Evolutionary conservation across 2,888 invertebrate genomes (phyloP), one percentile per base, ranked within the genome.

Genomic region (Sphaerophoria taeniata): DNA sequence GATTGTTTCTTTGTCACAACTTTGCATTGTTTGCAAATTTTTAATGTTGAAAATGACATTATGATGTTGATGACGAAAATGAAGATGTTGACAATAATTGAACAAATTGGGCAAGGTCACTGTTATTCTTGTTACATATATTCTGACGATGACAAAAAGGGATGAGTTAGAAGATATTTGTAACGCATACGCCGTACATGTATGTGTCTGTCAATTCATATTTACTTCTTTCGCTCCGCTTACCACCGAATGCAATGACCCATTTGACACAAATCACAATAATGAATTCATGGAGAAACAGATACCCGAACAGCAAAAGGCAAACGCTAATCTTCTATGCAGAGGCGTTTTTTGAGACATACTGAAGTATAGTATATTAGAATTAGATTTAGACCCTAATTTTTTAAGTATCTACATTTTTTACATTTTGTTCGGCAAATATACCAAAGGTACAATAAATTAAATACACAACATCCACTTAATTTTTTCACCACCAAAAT

Each of bases 61-160:
- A 73, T 34, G 63, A 24, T 71, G 65, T 11, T 71, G 71, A 76
- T 76, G 60, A 75, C 75, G 78, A 75, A n/a, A n/a, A n/a, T n/a
- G n/a, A n/a, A n/a, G n/a, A n/a, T n/a, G n/a, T n/a, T n/a, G n/a
- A n/a, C n/a, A n/a, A n/a, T n/a, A 51, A 65, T 61, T 69, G 63
- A 36, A 65, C 70, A 61, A 78, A 83, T 85, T 85, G 80, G 71
- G 76, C 61, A 79, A 84, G 84, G 84, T 79, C 79, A 53, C 24
- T 65, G 53, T 7, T 51, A 51, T 34, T 53, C 12, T 70, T 16
- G 3, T 31, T 4, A 0, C 34, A 33, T n/a, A n/a, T n/a, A n/a
- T n/a, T n/a, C n/a, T n/a, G 39, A 49, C 36, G 76, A 60, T 45
- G 69, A 47, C 63, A 24, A 47, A 24, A 31, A 36, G n/a, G 58